phyloP scores from a whole-genome alignment of 2,888 invertebrate species.

The Plagodis dolabraria region DNA sequence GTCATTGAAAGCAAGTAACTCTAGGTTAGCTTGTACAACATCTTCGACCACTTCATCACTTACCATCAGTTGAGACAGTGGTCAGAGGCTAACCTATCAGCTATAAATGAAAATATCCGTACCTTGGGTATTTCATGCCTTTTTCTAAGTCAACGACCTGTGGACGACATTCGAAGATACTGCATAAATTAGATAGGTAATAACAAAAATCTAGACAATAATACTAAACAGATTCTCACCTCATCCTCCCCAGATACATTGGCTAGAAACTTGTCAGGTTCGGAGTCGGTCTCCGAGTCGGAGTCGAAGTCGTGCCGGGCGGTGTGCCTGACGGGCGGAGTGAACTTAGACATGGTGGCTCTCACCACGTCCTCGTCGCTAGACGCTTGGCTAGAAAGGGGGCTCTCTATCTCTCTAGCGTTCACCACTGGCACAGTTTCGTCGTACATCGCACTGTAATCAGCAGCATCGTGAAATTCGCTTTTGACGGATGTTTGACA shows the following conservation, averaged over 20 bases:
- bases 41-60: too few relatives aligned
- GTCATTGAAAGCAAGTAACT: too few relatives aligned
- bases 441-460: constrained; percentile 81
- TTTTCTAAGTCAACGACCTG: too few relatives aligned
- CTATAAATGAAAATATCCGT: too few relatives aligned
- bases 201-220: background rate
- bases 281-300: constrained; percentile 71
- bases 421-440: constrained; percentile 85
- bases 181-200: too few relatives aligned
- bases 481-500: constrained; percentile 67
- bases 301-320: constrained; percentile 77
- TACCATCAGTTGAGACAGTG: too few relatives aligned
- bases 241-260: constrained; percentile 57
- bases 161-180: too few relatives aligned
- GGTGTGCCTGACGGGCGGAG: constrained; percentile 72
- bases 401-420: constrained; percentile 84
- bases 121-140: too few relatives aligned
- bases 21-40: too few relatives aligned
- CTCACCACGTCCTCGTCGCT: constrained; percentile 63
- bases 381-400: constrained; percentile 49
- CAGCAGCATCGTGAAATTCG: constrained; percentile 42
- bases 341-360: constrained; percentile 75
- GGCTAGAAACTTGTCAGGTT: constrained; percentile 63
- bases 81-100: too few relatives aligned
- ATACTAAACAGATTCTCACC: constrained; percentile 45